These are phyloP conservation scores for Lithobates pipiens DNA, from an alignment of 2,797 vertebrate species.

Conservation along the genomic window DNA sequence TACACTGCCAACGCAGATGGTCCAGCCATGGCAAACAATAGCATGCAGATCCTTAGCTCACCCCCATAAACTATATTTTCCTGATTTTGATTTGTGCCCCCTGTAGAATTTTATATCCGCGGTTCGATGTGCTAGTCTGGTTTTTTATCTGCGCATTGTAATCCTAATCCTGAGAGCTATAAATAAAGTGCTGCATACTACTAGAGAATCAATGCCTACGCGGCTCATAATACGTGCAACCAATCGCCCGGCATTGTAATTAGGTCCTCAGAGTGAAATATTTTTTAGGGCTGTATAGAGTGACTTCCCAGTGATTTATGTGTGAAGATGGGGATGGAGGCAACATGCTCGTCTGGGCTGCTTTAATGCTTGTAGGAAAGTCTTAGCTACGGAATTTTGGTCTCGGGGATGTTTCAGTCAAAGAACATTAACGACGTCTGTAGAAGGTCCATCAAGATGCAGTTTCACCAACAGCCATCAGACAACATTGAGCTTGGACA, in stretches of 20 bases:
- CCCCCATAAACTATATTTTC: conserved; percentile 11
- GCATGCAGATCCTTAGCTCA: too few species aligned
- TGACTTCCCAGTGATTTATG: conserved; percentile 48
- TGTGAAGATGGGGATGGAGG: background rate
- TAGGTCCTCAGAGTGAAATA: conserved; percentile 57
- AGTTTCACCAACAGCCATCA: too few species aligned
- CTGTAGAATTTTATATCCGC: conserved; percentile 35
- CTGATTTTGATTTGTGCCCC: conserved; percentile 23
- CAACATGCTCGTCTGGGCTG: conserved; percentile 4
- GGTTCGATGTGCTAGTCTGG: conserved; percentile 31
- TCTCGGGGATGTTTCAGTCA: background rate
- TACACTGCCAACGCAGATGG: too few species aligned
- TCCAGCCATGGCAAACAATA: too few species aligned
- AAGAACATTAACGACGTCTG: too few species aligned
- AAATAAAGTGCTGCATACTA: conserved; percentile 46
- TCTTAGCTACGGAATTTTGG: background rate
- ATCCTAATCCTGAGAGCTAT: conserved; percentile 60
- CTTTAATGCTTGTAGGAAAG: background rate
- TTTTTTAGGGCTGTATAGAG: conserved; percentile 46
- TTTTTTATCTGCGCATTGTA: conserved; percentile 51
- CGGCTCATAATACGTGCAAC: conserved; percentile 46
- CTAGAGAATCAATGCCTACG: conserved; percentile 48
- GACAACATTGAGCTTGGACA: too few species aligned
- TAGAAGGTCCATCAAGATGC: too few species aligned
- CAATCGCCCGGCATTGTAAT: conserved; percentile 49